These are phyloP conservation scores for Anoplopoma fimbria DNA, from an alignment of 2,113 vertebrate genomes.

Conservation along the genomic window DNA sequence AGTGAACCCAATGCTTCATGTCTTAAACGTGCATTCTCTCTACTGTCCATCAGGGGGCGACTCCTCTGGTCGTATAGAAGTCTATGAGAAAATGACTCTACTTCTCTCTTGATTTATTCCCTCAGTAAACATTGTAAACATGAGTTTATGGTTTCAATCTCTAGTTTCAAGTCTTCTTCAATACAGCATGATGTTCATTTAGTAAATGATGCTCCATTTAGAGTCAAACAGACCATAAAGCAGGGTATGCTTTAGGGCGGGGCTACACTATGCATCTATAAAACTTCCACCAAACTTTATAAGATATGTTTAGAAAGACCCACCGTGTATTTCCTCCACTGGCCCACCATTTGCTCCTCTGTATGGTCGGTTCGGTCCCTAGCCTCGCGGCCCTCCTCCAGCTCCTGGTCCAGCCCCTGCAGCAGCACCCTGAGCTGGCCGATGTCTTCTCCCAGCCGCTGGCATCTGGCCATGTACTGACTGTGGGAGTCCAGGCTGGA, in stretches of 20 bases:
- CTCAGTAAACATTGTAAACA: too few relatives aligned
- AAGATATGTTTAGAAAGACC: neutral
- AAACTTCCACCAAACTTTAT: neutral
- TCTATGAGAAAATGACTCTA: neutral
- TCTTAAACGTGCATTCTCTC: neutral
- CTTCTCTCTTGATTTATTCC: neutral
- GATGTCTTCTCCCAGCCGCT: constrained; percentile 84
- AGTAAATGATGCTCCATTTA: neutral
- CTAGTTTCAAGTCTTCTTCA: too few relatives aligned
- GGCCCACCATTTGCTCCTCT: constrained; percentile 87
- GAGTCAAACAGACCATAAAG: too few relatives aligned
- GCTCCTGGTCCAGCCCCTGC: constrained; percentile 81
- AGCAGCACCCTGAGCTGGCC: constrained; percentile 80
- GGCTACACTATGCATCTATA: neutral
- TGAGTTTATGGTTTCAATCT: too few relatives aligned
- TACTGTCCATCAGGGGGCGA: neutral
- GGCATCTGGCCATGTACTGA: constrained; percentile 80
- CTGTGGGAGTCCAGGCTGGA: constrained; percentile 79
- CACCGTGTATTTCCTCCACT: constrained; percentile 89
- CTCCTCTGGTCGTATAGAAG: too few relatives aligned
- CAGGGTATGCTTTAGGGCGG: too few relatives aligned
- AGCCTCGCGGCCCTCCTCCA: constrained; percentile 70
- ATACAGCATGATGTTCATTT: neutral
- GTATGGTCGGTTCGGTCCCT: constrained; percentile 61
- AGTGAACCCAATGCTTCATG: too few relatives aligned